phyloP scores from a whole-genome alignment of 2,113 vertebrate species.

The Morone chrysops region DNA sequence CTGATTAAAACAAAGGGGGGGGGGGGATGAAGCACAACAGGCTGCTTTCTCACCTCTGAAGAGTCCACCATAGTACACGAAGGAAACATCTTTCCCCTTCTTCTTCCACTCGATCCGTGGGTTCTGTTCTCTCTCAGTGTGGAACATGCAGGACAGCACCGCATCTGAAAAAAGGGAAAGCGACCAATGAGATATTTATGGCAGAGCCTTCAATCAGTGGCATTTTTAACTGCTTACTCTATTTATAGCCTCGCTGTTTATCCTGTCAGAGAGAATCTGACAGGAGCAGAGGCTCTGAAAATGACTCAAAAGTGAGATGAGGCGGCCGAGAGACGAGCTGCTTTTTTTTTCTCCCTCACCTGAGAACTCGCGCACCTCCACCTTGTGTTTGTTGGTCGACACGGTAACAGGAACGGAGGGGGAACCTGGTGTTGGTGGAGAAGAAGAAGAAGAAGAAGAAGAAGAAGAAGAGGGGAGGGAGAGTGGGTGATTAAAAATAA shows the following conservation, averaged over 20 bases:
- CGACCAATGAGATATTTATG: slow-evolving; percentile 56
- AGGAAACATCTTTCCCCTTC: slow-evolving; percentile 85
- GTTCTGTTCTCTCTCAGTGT: slow-evolving; percentile 80
- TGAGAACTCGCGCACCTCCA: slow-evolving; percentile 80
- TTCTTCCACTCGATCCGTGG: slow-evolving; percentile 97
- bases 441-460: too few relatives aligned
- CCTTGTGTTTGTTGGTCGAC: slow-evolving; percentile 60
- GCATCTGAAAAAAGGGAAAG: slow-evolving; percentile 80
- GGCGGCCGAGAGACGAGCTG: not conserved
- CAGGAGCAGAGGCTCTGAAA: not conserved
- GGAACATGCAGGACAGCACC: slow-evolving; percentile 89
- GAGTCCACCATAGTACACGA: slow-evolving; percentile 88
- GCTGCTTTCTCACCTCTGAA: slow-evolving; percentile 87
- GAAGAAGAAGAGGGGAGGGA: not conserved
- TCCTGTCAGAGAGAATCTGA: slow-evolving; percentile 42
- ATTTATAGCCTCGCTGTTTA: slow-evolving; percentile 59
- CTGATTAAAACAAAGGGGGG: slow-evolving; percentile 50
- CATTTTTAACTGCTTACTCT: slow-evolving; percentile 45
- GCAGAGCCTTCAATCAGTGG: slow-evolving; percentile 32
- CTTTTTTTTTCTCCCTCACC: slow-evolving; percentile 62
- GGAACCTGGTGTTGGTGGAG: slow-evolving; percentile 61
- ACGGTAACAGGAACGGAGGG: slow-evolving; percentile 75
- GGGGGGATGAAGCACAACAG: slow-evolving; percentile 42
- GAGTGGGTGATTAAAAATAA: not conserved
- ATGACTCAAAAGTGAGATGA: not conserved